Conservation (phyloP, 2,113 vertebrate species). For the Casuarius casuarius region DNA sequence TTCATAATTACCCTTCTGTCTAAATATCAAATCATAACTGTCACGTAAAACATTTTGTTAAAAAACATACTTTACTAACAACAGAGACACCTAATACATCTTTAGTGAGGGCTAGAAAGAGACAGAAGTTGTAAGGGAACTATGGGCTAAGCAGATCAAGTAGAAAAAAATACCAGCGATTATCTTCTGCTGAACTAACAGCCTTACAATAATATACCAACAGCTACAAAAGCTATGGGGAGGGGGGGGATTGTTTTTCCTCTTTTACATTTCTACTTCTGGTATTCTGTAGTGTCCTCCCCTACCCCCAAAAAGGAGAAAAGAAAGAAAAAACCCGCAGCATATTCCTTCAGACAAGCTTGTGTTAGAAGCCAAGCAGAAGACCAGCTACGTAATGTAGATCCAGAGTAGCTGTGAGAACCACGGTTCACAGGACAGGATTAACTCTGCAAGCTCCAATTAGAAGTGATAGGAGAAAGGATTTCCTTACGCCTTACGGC, state of each 20-base stretch:
- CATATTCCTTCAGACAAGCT: background rate
- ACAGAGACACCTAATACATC: accelerated
- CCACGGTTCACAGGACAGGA: background rate
- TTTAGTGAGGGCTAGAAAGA: background rate
- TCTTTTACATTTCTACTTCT: background rate
- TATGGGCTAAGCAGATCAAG: background rate
- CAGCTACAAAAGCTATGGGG: background rate
- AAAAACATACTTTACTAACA: background rate
- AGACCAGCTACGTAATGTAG: background rate
- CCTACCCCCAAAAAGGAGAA: background rate
- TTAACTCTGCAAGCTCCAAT: accelerated
- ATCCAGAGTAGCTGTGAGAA: background rate
- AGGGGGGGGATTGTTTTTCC: too few relatives aligned
- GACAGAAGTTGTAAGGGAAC: background rate
- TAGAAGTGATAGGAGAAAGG: background rate
- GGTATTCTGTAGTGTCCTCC: background rate
- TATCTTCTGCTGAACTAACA: background rate
- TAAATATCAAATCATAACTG: background rate
- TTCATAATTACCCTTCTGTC: too few relatives aligned
- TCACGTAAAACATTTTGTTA: accelerated
- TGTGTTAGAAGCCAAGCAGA: background rate
- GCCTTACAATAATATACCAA: background rate
- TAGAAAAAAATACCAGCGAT: background rate
- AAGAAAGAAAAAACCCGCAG: background rate
- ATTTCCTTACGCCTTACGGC: background rate